Evolutionary conservation across 2,888 invertebrate genomes (phyloP).

Genomic region (Corbicula japonica): DNA sequence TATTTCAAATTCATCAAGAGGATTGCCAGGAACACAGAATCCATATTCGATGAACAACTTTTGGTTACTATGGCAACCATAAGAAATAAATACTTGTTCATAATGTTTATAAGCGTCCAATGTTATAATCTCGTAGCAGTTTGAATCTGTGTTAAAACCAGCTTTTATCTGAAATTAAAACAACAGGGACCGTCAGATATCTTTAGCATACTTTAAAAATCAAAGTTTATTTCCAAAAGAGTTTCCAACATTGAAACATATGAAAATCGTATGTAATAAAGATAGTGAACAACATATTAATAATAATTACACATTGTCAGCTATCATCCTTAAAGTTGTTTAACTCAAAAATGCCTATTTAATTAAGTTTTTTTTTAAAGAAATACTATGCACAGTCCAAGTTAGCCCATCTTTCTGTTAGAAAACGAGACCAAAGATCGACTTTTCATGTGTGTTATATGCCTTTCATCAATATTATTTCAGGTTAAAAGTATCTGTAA

Average conservation of each 20-base stretch:
- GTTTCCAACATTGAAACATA: no score
- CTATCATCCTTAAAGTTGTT: no score
- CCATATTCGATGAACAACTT: constrained; percentile 96
- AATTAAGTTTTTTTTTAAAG: no score
- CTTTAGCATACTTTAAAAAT: no score
- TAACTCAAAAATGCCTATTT: no score
- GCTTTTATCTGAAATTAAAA: constrained; percentile 80
- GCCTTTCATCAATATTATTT: no score
- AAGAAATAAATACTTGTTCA: constrained; percentile 95
- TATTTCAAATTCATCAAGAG: constrained; percentile 89
- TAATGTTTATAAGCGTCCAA: constrained; percentile 88
- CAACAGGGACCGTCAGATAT: not conserved
- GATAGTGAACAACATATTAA: not conserved
- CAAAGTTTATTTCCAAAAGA: no score
- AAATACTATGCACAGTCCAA: no score
- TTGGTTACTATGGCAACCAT: constrained; percentile 93
- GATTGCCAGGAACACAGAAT: constrained; percentile 91
- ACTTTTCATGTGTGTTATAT: no score
- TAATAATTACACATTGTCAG: not conserved
- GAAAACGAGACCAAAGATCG: no score
- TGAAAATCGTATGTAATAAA: not conserved
- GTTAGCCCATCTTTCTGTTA: no score
- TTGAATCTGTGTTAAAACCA: constrained; percentile 83
- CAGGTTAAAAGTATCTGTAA: no score
- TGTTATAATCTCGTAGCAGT: constrained; percentile 89